Conservation (phyloP, 2,888 invertebrate genomes). For the Aleiodes alternator region DNA sequence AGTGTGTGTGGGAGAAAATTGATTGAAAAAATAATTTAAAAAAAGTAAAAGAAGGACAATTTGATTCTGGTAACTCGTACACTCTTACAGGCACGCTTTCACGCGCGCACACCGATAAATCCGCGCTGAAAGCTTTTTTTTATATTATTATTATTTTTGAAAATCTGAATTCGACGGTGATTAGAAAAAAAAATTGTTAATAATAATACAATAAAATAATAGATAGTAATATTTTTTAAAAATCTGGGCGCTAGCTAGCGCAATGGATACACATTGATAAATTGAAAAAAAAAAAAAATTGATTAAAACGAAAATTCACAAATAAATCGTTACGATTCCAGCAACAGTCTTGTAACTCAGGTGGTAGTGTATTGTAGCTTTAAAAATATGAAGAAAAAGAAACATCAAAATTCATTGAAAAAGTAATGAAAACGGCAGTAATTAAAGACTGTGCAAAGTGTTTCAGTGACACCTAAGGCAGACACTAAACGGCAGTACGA, state of each 20-base stretch:
- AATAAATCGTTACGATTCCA: constrained; percentile 31
- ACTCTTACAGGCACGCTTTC: constrained; percentile 59
- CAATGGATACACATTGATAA: constrained; percentile 14
- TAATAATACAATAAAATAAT: constrained; percentile 22
- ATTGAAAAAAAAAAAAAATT: neutral
- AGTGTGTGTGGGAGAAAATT: neutral
- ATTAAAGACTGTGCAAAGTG: constrained; percentile 31
- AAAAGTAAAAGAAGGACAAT: constrained; percentile 50
- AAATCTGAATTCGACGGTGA: constrained; percentile 35
- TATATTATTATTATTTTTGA: neutral
- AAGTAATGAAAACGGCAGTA: neutral
- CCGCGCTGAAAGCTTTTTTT: constrained; percentile 19
- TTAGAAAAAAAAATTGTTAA: constrained; percentile 34
- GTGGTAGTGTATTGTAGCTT: constrained; percentile 37
- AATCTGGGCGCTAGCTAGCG: neutral
- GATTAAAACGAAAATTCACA: constrained; percentile 4
- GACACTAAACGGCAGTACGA: constrained; percentile 25
- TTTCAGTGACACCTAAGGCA: constrained; percentile 5
- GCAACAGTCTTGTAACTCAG: constrained; percentile 43
- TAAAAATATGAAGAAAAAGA: neutral
- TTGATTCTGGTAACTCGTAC: constrained; percentile 64
- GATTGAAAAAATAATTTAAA: constrained; percentile 40
- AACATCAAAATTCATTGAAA: constrained; percentile 8
- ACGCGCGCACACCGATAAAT: constrained; percentile 32
- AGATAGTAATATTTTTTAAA: neutral